Evolutionary conservation across 1,140 invertebrate genomes (phyloP).

Genomic region (Pachypeltis micranthus): DNA sequence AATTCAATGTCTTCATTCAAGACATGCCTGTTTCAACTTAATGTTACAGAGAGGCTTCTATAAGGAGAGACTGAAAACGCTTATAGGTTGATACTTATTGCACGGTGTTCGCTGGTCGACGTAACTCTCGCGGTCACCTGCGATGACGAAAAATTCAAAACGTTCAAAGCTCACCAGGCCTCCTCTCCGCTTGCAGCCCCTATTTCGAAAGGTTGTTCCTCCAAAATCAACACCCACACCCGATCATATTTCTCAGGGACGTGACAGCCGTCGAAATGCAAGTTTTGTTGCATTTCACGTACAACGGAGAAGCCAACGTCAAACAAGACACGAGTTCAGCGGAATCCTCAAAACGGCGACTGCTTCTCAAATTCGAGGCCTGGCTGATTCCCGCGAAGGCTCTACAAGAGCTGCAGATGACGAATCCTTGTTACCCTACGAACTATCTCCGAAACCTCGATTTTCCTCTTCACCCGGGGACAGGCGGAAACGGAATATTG

Average conservation of each 20-base stretch:
- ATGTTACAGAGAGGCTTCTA: no score
- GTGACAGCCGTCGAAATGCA: constrained; percentile 76
- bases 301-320: constrained; percentile 81
- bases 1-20: no score
- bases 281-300: constrained; percentile 79
- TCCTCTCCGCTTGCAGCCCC: constrained; percentile 84
- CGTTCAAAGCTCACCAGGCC: constrained; percentile 83
- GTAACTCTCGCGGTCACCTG: constrained; percentile 70
- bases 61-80: no score
- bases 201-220: constrained; percentile 90
- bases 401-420: constrained; percentile 7
- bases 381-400: constrained; percentile 33
- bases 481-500: constrained; percentile 23
- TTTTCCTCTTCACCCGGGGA: constrained; percentile 21
- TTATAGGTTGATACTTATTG: no score
- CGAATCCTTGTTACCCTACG: background rate
- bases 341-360: constrained; percentile 84
- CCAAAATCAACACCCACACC: constrained; percentile 80
- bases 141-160: constrained; percentile 50
- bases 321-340: constrained; percentile 71
- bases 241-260: constrained; percentile 84
- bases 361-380: constrained; percentile 76
- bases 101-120: constrained; percentile 79
- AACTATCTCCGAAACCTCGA: constrained; percentile 5
- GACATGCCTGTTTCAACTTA: no score